These are phyloP conservation scores for Oconnorella tubifera DNA, from an alignment of 2,888 invertebrate species.

Conservation along the genomic window DNA sequence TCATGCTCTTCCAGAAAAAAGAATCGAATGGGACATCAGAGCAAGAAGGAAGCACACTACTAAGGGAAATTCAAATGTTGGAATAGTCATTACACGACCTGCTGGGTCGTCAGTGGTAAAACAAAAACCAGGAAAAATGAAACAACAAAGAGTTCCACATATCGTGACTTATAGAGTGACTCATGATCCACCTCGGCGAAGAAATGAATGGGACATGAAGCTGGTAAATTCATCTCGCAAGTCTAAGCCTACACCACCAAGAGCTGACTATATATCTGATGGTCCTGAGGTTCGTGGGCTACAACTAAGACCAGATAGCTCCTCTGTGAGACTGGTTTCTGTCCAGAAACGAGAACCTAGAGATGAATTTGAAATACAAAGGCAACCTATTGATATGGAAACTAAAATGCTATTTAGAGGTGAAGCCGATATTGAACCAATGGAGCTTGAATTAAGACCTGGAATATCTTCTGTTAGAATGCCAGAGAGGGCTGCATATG, in stretches of 20 bases:
- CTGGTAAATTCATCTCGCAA: not conserved
- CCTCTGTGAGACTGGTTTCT: not conserved
- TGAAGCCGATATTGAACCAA: not conserved
- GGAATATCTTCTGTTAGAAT: not conserved
- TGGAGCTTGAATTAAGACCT: not conserved
- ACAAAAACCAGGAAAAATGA: not conserved
- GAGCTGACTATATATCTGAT: not conserved
- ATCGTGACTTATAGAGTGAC: not conserved
- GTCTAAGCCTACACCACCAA: not conserved
- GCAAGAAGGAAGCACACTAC: not conserved
- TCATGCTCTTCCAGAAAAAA: not conserved
- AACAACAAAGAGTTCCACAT: not conserved
- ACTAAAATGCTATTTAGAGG: not conserved
- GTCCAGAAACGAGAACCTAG: not conserved
- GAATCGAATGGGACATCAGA: constrained; percentile 2
- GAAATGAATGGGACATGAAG: constrained; percentile 4
- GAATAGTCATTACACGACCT: not conserved
- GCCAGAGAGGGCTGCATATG: not conserved
- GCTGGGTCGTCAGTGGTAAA: not conserved
- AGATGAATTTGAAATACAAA: not conserved
- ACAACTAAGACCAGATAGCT: not conserved
- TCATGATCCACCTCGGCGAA: not conserved
- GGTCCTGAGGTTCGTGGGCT: not conserved
- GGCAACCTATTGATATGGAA: not conserved
- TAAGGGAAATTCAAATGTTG: not conserved